These are phyloP conservation scores for Chrosomus eos DNA, from an alignment of 2,797 vertebrate species.

Conservation along the genomic window DNA sequence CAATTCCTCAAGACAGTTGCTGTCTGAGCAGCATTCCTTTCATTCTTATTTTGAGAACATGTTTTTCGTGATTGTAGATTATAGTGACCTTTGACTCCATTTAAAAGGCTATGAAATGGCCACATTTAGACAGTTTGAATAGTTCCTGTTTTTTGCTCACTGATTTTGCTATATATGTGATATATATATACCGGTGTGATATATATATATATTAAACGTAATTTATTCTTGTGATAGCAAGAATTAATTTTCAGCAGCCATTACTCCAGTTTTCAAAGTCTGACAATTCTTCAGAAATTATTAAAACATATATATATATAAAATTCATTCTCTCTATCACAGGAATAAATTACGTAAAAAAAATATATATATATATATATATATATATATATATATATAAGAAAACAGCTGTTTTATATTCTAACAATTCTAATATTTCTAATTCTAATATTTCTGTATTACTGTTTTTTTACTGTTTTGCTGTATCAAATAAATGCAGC, in stretches of 20 bases:
- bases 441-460: not conserved
- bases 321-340: not conserved
- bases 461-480: not conserved
- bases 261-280: no score
- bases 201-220: no score
- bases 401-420: no score
- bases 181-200: not conserved
- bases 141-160: not conserved
- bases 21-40: constrained; percentile 29
- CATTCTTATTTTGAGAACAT: not conserved
- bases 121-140: not conserved
- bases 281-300: no score
- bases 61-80: not conserved
- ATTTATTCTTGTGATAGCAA: no score
- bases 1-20: not conserved
- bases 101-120: not conserved
- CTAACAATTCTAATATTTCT: not conserved
- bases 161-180: not conserved
- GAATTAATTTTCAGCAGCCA: no score
- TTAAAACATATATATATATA: no score
- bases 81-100: not conserved
- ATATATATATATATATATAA: not conserved
- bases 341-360: not conserved
- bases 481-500: not conserved
- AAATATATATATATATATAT: no score